A percentile compares a stretch with the other conserved stretches of the same genome.
These are phyloP conservation scores for Pocillopora verrucosa DNA, from an alignment of 64 coral and sea anemone species.

Conservation along the genomic window DNA sequence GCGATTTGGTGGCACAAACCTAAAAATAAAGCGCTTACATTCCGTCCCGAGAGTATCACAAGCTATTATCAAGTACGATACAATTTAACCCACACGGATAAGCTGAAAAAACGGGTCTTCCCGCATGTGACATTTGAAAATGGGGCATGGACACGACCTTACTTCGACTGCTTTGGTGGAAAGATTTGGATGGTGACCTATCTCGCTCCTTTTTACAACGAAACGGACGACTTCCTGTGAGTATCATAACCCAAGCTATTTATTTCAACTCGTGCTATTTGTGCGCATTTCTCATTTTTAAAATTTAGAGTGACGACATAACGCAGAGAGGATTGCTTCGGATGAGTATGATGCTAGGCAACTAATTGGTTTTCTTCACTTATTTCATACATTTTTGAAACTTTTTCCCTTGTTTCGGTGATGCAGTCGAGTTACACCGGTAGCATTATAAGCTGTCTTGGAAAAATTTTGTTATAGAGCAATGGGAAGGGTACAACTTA, in stretches of 20 bases:
- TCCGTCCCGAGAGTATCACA: slow-evolving; percentile 7
- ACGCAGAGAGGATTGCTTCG: no score
- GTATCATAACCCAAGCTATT: slow-evolving; percentile 7
- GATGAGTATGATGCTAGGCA: no score
- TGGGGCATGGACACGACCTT: slow-evolving; percentile 84
- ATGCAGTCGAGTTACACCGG: no score
- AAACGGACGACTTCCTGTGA: slow-evolving; percentile 83
- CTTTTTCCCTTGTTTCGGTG: no score
- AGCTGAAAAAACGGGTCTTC: slow-evolving; percentile 9
- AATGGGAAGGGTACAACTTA: no score
- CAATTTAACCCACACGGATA: slow-evolving; percentile 17
- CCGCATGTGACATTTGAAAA: slow-evolving; percentile 48
- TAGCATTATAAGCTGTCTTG: no score
- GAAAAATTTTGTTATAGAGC: no score
- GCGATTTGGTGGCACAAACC: slow-evolving; percentile 84
- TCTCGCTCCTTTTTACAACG: slow-evolving; percentile 87
- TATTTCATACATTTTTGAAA: no score
- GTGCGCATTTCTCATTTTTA: no score
- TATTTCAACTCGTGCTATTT: no score
- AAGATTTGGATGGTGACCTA: slow-evolving; percentile 98
- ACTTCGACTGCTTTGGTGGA: slow-evolving; percentile 93
- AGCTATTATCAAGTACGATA: slow-evolving; percentile 46
- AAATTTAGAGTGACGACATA: no score
- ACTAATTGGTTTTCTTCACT: no score
- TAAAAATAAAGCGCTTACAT: slow-evolving; percentile 28